A percentile compares a stretch with the other conserved stretches of the same genome.
Conservation (phyloP, 2,888 invertebrate genomes). For the Eugnorisma glareosa region DNA sequence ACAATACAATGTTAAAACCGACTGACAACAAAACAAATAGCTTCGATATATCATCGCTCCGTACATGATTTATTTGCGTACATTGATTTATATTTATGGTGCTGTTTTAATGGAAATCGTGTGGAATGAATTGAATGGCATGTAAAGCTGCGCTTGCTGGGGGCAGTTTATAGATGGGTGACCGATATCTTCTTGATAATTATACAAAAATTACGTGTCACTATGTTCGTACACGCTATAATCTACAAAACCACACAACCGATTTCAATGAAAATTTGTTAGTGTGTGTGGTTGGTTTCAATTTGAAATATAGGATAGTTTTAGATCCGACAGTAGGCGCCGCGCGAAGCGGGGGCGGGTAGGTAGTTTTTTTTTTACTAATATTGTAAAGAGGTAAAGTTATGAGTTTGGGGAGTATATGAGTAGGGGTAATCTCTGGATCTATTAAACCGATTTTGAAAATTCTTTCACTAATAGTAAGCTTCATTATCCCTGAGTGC, state of each 20-base stretch:
- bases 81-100: conserved; percentile 50
- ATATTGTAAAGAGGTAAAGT: too few species aligned
- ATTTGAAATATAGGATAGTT: neutral
- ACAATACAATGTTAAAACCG: conserved; percentile 31
- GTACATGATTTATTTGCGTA: conserved; percentile 52
- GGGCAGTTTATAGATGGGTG: neutral
- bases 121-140: conserved; percentile 6
- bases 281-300: neutral
- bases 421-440: too few species aligned
- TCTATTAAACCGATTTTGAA: too few species aligned
- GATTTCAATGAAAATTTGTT: neutral
- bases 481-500: too few species aligned
- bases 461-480: too few species aligned
- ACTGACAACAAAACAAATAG: conserved; percentile 50
- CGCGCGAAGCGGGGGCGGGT: neutral
- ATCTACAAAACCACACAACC: neutral
- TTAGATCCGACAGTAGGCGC: neutral
- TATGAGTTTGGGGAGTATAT: too few species aligned
- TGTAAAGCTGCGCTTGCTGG: neutral
- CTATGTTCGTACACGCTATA: neutral
- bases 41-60: conserved; percentile 45
- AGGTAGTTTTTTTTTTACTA: too few species aligned
- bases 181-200: neutral
- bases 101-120: conserved; percentile 41
- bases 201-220: neutral